Evolutionary conservation across 2,113 vertebrate species (phyloP).

Genomic region (Oncorhynchus nerka): DNA sequence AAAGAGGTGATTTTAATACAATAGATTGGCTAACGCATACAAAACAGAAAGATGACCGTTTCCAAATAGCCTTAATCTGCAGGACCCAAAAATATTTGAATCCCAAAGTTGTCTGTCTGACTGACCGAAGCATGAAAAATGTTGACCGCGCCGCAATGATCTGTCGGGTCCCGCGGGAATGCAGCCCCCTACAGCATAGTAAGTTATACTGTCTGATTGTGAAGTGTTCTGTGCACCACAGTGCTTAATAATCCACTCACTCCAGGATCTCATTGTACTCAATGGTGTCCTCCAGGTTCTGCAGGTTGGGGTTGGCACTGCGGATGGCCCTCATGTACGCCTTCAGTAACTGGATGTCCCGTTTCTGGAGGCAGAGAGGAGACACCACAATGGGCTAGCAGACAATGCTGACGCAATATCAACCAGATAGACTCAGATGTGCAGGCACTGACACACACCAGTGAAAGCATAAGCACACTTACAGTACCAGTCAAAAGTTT

Average conservation of each 20-base stretch:
- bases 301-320: conserved; percentile 87
- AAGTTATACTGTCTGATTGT: not conserved
- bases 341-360: conserved; percentile 87
- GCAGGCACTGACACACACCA: conserved; percentile 51
- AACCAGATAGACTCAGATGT: not conserved
- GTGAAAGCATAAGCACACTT: not conserved
- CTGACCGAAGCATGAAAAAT: too few species aligned
- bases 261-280: conserved; percentile 90
- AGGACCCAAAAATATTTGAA: too few species aligned
- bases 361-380: conserved; percentile 66
- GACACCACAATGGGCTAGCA: not conserved
- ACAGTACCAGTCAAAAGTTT: too few species aligned
- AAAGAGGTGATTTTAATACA: too few species aligned
- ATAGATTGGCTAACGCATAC: too few species aligned
- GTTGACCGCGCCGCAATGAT: too few species aligned
- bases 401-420: not conserved
- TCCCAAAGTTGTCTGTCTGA: too few species aligned
- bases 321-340: conserved; percentile 88
- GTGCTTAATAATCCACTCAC: conserved; percentile 64
- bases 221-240: not conserved
- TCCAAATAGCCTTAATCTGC: not conserved
- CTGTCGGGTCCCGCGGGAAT: too few species aligned
- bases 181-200: not conserved
- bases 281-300: conserved; percentile 88
- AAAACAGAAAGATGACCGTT: not conserved